These are phyloP conservation scores for Thyatira batis DNA, from an alignment of 2,888 invertebrate genomes.

Conservation along the genomic window DNA sequence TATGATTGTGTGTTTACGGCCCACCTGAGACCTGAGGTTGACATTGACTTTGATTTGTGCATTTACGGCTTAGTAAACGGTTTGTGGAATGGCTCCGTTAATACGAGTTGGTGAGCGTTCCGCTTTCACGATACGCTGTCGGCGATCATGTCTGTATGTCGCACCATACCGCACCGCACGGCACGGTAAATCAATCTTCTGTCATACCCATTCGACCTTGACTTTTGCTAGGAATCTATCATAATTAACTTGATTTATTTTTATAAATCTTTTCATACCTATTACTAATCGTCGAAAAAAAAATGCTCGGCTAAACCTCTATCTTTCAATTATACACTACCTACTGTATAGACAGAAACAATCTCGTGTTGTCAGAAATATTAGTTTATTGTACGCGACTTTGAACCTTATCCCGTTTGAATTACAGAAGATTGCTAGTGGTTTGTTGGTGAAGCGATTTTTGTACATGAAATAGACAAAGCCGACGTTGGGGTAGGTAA, in stretches of 20 bases:
- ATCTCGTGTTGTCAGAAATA: slow-evolving; percentile 12
- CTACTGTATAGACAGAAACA: slow-evolving; percentile 12
- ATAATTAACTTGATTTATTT: background rate
- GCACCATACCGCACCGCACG: too few species aligned
- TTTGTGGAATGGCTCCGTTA: slow-evolving; percentile 54
- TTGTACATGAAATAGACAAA: slow-evolving; percentile 57
- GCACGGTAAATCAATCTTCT: background rate
- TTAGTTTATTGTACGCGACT: slow-evolving; percentile 24
- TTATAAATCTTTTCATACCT: too few species aligned
- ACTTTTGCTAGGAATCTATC: background rate
- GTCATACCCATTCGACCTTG: background rate
- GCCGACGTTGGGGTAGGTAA: slow-evolving; percentile 71
- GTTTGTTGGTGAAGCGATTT: slow-evolving; percentile 35
- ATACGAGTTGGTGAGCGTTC: slow-evolving; percentile 30
- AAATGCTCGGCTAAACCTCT: background rate
- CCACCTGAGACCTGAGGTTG: slow-evolving; percentile 79
- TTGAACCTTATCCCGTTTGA: slow-evolving; percentile 48
- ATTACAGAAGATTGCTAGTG: slow-evolving; percentile 36
- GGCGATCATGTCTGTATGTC: background rate
- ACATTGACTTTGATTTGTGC: slow-evolving; percentile 81
- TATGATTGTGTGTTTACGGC: slow-evolving; percentile 80
- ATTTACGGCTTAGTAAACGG: slow-evolving; percentile 74
- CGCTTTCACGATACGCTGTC: slow-evolving; percentile 20
- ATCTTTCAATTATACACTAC: slow-evolving; percentile 31
- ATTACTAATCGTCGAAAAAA: background rate